Evolutionary conservation across 2,797 vertebrate genomes (phyloP), one percentile per base, ranked within the genome.

Genomic region (Pseudochaenichthys georgianus): DNA sequence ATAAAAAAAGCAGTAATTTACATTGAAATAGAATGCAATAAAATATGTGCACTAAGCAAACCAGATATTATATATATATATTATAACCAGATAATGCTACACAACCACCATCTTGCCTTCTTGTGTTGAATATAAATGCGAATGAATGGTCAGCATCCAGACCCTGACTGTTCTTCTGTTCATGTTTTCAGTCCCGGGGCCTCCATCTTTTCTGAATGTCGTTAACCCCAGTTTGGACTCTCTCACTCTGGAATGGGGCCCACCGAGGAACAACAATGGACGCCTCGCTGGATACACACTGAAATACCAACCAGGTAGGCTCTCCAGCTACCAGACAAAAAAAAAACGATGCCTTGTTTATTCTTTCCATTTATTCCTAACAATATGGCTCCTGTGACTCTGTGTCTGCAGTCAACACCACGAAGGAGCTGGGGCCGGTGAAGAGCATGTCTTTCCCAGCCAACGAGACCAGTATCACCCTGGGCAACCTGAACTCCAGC

Each of bases 241-340:
- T 13, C 88, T 99, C 80, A 96, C 96, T 53, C 88, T 99, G 87
- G 94, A 96, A 84, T 99, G 98, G 98, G 95, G 94, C 16, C 96
- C 95, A 16, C 98, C 98, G 9, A 38, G 80, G 38, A 95, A 93
- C 74, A 95, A 94, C 34, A 97, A 99, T 80, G 98, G 98, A 28
- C 88, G 95, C 75, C 95, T 99, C n/a, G 94, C 88, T 19, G 96
- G 97, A 23, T 99, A 98, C 87, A 95, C 91, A 45, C 92, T 99
- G 67, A 96, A 94, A 91, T 99, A 96, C 85, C 97, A 98, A 80
- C 95, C 96, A 90, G 96, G 98, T 99, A 93, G 93, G 34, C 9
- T 9, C 2, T 23, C 15, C 12, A 42, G 9, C 45, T 13, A 3
- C 19, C 41, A 13, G 54, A 41, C 21, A 10, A 34, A 11, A 16